Evolutionary conservation across 1,140 invertebrate genomes (phyloP).

Genomic region (Gyrodactylus salaris): DNA sequence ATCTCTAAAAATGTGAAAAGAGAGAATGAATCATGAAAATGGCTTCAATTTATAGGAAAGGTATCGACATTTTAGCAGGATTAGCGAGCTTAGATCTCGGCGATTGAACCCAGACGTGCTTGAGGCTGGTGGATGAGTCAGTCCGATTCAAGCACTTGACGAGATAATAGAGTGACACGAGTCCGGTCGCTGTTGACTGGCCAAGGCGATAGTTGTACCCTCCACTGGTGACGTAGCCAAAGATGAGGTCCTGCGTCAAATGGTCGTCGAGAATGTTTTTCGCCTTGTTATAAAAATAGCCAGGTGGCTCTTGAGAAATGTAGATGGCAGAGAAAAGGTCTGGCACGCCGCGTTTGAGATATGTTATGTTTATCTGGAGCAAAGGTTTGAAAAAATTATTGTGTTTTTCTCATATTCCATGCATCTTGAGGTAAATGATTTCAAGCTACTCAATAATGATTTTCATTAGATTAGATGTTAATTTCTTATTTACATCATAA

Average conservation of each 20-base stretch:
- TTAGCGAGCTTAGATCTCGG: background rate
- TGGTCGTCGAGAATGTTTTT: background rate
- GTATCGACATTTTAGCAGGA: background rate
- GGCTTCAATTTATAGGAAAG: background rate
- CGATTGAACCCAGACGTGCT: background rate
- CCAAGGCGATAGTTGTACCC: background rate
- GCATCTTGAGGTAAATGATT: too few relatives aligned
- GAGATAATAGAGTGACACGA: background rate
- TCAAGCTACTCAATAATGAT: too few relatives aligned
- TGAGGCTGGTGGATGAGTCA: background rate
- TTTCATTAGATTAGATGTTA: too few relatives aligned
- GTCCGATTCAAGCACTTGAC: background rate
- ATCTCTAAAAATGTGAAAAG: too few relatives aligned
- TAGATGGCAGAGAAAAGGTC: background rate
- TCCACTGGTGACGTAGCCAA: background rate
- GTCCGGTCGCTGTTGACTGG: background rate
- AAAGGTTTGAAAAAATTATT: too few relatives aligned
- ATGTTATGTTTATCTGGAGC: background rate
- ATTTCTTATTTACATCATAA: too few relatives aligned
- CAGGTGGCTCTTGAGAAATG: background rate
- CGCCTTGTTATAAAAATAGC: too few relatives aligned
- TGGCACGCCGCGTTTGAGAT: background rate
- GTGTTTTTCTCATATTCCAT: too few relatives aligned
- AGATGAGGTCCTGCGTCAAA: background rate
- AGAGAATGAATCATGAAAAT: too few relatives aligned